Evolutionary conservation across 2,888 invertebrate species (phyloP).

Genomic region (Sipunculus nudus): DNA sequence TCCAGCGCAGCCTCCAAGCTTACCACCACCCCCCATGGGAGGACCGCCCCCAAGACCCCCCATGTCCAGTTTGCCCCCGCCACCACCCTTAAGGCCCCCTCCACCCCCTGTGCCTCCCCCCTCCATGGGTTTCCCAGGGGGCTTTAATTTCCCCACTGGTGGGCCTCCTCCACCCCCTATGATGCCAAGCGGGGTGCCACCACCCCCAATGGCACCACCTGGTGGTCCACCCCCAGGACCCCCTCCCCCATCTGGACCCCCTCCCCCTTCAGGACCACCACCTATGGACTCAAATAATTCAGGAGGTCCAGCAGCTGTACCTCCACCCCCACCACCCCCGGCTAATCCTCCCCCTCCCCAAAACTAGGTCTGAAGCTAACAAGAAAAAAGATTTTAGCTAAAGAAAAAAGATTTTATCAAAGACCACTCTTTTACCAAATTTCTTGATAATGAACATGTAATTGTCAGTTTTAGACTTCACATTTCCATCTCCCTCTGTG

Average conservation of each 20-base stretch:
- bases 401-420: too few species aligned
- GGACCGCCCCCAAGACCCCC: conserved; percentile 45
- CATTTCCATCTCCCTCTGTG: too few species aligned
- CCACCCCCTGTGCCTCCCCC: conserved; percentile 51
- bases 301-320: not conserved
- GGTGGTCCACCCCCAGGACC: too few species aligned
- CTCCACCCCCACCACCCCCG: too few species aligned
- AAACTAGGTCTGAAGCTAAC: too few species aligned
- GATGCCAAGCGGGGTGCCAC: conserved; percentile 7
- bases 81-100: conserved; percentile 33
- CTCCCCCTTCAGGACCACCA: conserved; percentile 24
- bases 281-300: not conserved
- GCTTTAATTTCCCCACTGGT: conserved; percentile 8
- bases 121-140: conserved; percentile 67
- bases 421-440: too few species aligned
- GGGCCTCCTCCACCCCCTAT: conserved; percentile 16
- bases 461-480: too few species aligned
- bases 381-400: too few species aligned
- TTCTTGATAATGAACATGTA: too few species aligned
- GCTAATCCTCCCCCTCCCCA: too few species aligned
- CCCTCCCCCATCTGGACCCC: conserved; percentile 9
- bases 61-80: conserved; percentile 42
- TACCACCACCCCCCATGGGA: conserved; percentile 22
- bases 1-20: too few species aligned
- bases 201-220: conserved; percentile 6